Evolutionary conservation across 1,140 invertebrate genomes (phyloP), one percentile per base, ranked within the genome.

Genomic region (Maniola jurtina): DNA sequence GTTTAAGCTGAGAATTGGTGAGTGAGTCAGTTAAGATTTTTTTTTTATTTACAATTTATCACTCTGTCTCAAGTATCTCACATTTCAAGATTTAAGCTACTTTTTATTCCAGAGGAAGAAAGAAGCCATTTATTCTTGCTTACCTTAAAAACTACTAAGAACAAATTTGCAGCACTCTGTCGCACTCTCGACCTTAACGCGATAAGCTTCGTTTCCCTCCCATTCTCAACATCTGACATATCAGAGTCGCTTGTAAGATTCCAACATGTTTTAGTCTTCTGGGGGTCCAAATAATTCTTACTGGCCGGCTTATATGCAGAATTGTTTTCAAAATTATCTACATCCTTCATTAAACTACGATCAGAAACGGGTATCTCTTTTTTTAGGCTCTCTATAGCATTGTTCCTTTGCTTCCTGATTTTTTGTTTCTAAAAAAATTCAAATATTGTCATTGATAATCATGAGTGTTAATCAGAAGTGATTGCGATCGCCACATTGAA

Each of bases 201-300:
- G 64, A 89, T 76, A 15, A 92, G 64, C 67, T 90, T 90, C 34
- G 84, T 83, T 62, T 89, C 84, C 38, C 79, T 82, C 61, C 77
- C 78, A 64, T 75, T 86, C 65, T 92, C 90, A 0, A 88, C 67
- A 75, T 92, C 90, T 4, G 90, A 92, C 75, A 90, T 81, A 69
- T 92, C 91, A 50, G 89, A 91, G 69, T 92, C 91, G 73, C 91
- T 92, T 2, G 89, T 92, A 50, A 90, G 61, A 6, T 76, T 63
- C 81, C 82, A 84, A 42, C 45, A 71, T 10, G 73, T 75, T 35
- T 72, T 81, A 16, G 70, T 74, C 42, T 76, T 86, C 16, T 80
- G 80, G 16, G 80, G 66, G 45, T 90, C 86, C 45, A 88, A 79
- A 45, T 80, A 88, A 58, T 84, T 79, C 11, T 74, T 69, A 62